Evolutionary conservation across 2,888 invertebrate genomes (phyloP), one percentile per base, ranked within the genome.

Genomic region (Drosophila meridiana): DNA sequence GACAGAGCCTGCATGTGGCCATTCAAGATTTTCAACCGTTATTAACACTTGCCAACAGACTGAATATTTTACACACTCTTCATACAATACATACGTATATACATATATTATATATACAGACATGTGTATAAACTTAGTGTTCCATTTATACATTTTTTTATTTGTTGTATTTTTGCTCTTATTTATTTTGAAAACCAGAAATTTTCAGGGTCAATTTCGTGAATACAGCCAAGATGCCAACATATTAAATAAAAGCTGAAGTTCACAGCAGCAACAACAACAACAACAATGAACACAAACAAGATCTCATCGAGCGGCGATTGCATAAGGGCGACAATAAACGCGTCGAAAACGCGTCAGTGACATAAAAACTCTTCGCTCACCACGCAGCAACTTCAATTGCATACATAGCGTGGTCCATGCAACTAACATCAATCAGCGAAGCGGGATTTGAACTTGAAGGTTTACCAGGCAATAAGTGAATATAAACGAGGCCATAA

Each of bases 171-270:
- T 65, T 68, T 63, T 79, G 74, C 73, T 74, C 82, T 75, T 75
- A 77, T 79, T 76, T 69, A 77, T 43, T 53, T 63, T 52, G 65
- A 86, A 90, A 91, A 91, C 92, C 91, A 81, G 91, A 90, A 82
- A 81, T 85, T 87, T 91, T 91, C 92, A 91, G 82, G 91, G 91
- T 83, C 91, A 92, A 89, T 71, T 65, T 72, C 50, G 59, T 80
- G 86, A 83, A 78, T 69, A 73, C 69, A 74, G 60, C 71, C 82
- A 73, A 68, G 59, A 64, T 57, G 64, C 60, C 60, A 56, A 62
- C 65, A 70, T 67, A 69, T 69, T 64, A 66, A 58, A 64, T 58
- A 73, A 66, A 65, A 66, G 42, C 61, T 69, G 73, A 74, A 83
- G 73, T 71, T 58, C 59, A 76, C 57, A 56, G 36, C 65, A 56